These are phyloP conservation scores for Datnioides undecimradiatus DNA, from an alignment of 2,113 vertebrate genomes.

Conservation along the genomic window DNA sequence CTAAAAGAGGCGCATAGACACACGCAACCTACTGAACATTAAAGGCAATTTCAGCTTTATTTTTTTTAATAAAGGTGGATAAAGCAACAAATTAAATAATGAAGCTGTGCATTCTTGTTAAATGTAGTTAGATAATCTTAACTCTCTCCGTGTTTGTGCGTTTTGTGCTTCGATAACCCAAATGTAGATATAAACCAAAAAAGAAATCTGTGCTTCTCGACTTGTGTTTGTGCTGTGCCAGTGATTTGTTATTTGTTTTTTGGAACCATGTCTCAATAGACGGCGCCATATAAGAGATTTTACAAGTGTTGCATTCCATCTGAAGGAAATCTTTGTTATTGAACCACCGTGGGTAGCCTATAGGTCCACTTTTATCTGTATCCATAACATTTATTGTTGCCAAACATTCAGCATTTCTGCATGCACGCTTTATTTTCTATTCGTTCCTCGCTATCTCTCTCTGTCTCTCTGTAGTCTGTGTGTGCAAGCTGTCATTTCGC, in stretches of 20 bases:
- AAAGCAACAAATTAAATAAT: neutral
- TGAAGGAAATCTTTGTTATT: conserved; percentile 83
- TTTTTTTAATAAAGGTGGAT: neutral
- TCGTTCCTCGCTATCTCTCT: neutral
- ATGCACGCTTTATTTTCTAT: conserved; percentile 9
- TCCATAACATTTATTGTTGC: conserved; percentile 82
- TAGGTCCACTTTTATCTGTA: conserved; percentile 84
- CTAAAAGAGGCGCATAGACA: neutral
- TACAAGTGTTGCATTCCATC: conserved; percentile 7
- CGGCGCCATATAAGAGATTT: neutral
- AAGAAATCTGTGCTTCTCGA: neutral
- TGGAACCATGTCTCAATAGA: neutral
- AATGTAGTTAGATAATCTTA: neutral
- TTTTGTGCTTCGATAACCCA: neutral
- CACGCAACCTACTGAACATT: neutral
- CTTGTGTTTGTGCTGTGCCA: neutral
- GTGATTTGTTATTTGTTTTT: neutral
- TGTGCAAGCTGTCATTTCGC: conserved; percentile 61
- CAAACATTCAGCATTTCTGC: conserved; percentile 17
- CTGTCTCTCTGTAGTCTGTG: conserved; percentile 60
- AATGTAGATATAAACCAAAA: neutral
- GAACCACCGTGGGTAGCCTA: conserved; percentile 82
- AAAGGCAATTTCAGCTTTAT: neutral
- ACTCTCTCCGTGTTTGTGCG: too few species aligned
- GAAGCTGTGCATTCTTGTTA: neutral